These are phyloP conservation scores for Sturnus vulgaris DNA, from an alignment of 2,113 vertebrate species.

Conservation along the genomic window DNA sequence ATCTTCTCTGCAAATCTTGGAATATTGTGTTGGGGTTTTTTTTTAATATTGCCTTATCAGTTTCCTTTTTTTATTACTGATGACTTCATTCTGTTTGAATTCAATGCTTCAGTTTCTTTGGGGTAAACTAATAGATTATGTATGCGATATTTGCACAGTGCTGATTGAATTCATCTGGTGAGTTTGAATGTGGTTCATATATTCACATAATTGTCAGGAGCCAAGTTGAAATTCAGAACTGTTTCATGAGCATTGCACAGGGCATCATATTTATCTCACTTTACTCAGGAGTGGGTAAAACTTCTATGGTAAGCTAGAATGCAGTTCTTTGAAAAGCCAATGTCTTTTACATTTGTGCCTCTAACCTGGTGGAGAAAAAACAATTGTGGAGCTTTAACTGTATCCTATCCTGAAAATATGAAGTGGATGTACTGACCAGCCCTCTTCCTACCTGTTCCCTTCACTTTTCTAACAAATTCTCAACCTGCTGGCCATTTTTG, in stretches of 20 bases:
- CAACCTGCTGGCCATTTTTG: not conserved
- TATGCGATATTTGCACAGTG: constrained; percentile 77
- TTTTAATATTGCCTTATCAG: constrained; percentile 75
- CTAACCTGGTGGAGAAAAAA: not conserved
- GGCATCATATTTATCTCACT: constrained; percentile 52
- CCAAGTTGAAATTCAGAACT: constrained; percentile 72
- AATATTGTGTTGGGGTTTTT: constrained; percentile 55
- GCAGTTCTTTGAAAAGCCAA: not conserved
- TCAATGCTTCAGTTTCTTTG: constrained; percentile 76
- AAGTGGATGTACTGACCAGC: not conserved
- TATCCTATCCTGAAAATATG: not conserved
- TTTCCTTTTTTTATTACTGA: constrained; percentile 75
- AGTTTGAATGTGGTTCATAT: constrained; percentile 70
- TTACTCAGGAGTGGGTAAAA: constrained; percentile 22
- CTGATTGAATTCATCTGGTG: constrained; percentile 83
- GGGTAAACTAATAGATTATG: constrained; percentile 85
- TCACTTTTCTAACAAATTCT: not conserved
- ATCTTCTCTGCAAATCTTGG: constrained; percentile 65
- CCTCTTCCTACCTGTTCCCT: not conserved
- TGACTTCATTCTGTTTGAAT: constrained; percentile 83
- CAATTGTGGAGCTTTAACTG: not conserved
- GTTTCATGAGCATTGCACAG: constrained; percentile 50
- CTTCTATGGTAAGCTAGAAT: not conserved
- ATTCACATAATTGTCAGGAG: constrained; percentile 72
- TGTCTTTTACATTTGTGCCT: constrained; percentile 4